Base-by-base conservation (phyloP, 2,113 vertebrate species). In the Rafetus swinhoei region DNA sequence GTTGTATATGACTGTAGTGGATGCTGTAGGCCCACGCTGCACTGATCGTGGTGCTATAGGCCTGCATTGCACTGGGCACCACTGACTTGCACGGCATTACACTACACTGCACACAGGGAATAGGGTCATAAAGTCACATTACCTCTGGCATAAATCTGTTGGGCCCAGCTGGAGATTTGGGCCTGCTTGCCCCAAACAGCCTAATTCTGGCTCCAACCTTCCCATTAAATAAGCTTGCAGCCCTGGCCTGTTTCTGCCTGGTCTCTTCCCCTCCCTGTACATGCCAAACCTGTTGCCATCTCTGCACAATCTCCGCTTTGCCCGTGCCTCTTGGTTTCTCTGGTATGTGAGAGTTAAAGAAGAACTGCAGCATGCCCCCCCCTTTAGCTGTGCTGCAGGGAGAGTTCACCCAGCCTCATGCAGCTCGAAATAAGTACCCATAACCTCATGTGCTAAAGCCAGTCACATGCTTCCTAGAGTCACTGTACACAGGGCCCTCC, bases 11-110 rank as follows among this genome's bases (percentile, higher is more conserved):
- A n/a, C n/a, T n/a, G n/a, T n/a, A 65, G 25, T 81, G 52, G 22
- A 62, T 84, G 0, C 1, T 39, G 50, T 82, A 57, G 81, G 69
- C 25, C 0, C 0, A 45, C 52, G 16, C 89, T 93, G 50, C 76
- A 82, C 29, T 86, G 39, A 10, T 27, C 27, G n/a, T n/a, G 14
- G 27, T 60, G 59, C 60, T 62, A 24, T 13, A 62, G 60, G 60
- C 5, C 27, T 62, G 27, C 60, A 14, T 6, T 32, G 60, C 60
- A 32, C 27, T 32, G 14, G 60, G 25, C 60, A 29, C 2, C 5
- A 13, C 13, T 62, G 60, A 24, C 27, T 62, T 60, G 25, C 59
- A 12, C 60, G 8, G n/a, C 65, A 25, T 6, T 54, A 13, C 53
- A 60, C 25, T 60, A 9, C 59, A 60, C 25, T 60, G 24, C 59